Conservation (phyloP, 2,888 invertebrate genomes). For the Agrilus mali region DNA sequence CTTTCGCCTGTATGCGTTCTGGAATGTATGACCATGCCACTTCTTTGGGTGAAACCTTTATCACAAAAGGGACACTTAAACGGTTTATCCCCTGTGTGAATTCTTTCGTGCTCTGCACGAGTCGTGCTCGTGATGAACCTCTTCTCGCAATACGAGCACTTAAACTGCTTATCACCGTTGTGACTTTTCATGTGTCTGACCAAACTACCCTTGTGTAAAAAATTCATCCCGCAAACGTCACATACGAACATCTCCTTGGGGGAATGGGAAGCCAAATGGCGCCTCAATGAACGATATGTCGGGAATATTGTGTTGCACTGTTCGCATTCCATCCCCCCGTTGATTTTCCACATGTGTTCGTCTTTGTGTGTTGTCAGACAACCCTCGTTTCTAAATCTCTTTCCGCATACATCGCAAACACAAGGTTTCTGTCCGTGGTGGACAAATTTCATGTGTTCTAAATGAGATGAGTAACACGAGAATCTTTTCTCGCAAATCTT, state of each 20-base stretch:
- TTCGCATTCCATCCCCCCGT: slow-evolving; percentile 16
- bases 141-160: slow-evolving; percentile 41
- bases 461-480: slow-evolving; percentile 15
- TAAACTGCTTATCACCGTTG: slow-evolving; percentile 28
- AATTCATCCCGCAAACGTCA: slow-evolving; percentile 23
- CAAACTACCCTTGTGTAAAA: slow-evolving; percentile 19
- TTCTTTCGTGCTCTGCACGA: slow-evolving; percentile 35
- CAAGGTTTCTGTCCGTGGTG: slow-evolving; percentile 24
- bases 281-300: too few relatives aligned
- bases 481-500: slow-evolving; percentile 24
- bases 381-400: slow-evolving; percentile 21
- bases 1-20: slow-evolving; percentile 18
- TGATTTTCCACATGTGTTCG: slow-evolving; percentile 23
- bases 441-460: slow-evolving; percentile 22
- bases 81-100: slow-evolving; percentile 38
- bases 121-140: slow-evolving; percentile 32
- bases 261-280: too few relatives aligned
- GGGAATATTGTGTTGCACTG: too few relatives aligned
- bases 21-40: slow-evolving; percentile 21
- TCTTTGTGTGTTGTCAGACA: slow-evolving; percentile 20
- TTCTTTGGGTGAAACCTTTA: slow-evolving; percentile 41
- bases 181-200: slow-evolving; percentile 23
- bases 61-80: slow-evolving; percentile 15
- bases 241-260: slow-evolving; percentile 18
- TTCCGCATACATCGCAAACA: slow-evolving; percentile 24